Percentiles rank a stretch among this genome's conserved stretches.
phyloP scores from a whole-genome alignment of 2,888 invertebrate species.

The Eubasilissa splendida region DNA sequence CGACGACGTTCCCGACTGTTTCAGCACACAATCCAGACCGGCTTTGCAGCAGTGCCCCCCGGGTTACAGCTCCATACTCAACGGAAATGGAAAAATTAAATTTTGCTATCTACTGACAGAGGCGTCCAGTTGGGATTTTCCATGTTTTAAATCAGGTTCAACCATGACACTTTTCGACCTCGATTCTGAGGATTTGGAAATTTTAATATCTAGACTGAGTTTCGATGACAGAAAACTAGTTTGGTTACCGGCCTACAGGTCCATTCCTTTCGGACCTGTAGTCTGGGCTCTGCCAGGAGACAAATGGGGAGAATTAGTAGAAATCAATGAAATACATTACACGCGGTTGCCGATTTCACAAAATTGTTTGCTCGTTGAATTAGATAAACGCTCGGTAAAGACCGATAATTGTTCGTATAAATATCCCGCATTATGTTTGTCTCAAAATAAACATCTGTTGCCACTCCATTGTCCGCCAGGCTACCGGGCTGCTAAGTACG shows the following conservation, averaged over 20 bases:
- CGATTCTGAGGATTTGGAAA: conserved; percentile 61
- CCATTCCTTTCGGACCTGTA: conserved; percentile 66
- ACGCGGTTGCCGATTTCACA: conserved; percentile 61
- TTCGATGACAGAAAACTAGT: conserved; percentile 61
- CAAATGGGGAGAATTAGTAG: conserved; percentile 61
- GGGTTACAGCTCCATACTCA: conserved; percentile 64
- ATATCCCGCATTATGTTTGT: conserved; percentile 67
- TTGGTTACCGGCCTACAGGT: conserved; percentile 71
- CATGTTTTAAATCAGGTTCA: conserved; percentile 67
- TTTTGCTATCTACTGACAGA: conserved; percentile 66
- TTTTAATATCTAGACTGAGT: conserved; percentile 61
- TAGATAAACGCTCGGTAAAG: conserved; percentile 61
- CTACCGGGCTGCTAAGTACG: conserved; percentile 64
- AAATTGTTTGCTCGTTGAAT: conserved; percentile 66
- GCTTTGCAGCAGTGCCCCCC: conserved; percentile 64
- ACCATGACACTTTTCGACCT: conserved; percentile 67
- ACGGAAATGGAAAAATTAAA: conserved; percentile 61
- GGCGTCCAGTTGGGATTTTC: conserved; percentile 64
- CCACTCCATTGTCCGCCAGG: conserved; percentile 66
- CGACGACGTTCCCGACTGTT: conserved; percentile 63
- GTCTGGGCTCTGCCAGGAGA: conserved; percentile 70
- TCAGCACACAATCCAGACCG: conserved; percentile 62
- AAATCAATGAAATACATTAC: conserved; percentile 55
- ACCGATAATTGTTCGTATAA: conserved; percentile 64
- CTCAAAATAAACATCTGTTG: conserved; percentile 64